Percentiles rank a stretch among this genome's conserved stretches.
Conservation (phyloP, 2,113 vertebrate species). For the Megaceryle maxima region DNA sequence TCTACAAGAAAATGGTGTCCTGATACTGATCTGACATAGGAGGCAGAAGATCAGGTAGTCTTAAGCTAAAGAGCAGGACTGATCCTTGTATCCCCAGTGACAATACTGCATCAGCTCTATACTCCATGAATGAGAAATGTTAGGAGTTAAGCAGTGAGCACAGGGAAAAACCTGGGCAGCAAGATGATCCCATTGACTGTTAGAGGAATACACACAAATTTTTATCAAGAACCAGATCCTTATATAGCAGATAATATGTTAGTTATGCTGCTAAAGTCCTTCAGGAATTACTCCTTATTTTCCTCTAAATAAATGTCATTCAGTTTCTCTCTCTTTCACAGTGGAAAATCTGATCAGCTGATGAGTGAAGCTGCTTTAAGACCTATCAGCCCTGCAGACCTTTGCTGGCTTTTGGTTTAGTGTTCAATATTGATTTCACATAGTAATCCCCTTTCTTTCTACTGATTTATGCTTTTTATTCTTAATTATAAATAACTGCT, state of each 20-base stretch:
- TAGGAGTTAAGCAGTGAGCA: neutral
- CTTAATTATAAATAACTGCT: neutral
- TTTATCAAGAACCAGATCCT: neutral
- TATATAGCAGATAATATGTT: neutral
- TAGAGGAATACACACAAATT: neutral
- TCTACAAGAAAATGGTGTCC: neutral
- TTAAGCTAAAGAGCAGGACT: neutral
- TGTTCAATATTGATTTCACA: neutral
- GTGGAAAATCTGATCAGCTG: neutral
- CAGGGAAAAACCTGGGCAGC: neutral
- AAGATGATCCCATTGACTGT: neutral
- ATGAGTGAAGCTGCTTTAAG: neutral
- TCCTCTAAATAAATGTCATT: neutral
- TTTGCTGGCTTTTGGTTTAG: neutral
- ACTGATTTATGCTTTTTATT: neutral
- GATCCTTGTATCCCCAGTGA: neutral
- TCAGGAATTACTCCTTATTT: neutral
- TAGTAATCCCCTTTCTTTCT: neutral
- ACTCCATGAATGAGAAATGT: rapidly evolving
- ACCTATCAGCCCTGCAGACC: neutral
- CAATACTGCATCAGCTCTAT: neutral
- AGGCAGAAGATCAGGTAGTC: neutral
- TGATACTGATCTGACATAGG: neutral
- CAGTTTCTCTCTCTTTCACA: neutral
- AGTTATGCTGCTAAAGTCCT: neutral